Evolutionary conservation across 2,888 invertebrate genomes (phyloP), one percentile per base, ranked within the genome.

Genomic region (Caenorhabditis wallacei): DNA sequence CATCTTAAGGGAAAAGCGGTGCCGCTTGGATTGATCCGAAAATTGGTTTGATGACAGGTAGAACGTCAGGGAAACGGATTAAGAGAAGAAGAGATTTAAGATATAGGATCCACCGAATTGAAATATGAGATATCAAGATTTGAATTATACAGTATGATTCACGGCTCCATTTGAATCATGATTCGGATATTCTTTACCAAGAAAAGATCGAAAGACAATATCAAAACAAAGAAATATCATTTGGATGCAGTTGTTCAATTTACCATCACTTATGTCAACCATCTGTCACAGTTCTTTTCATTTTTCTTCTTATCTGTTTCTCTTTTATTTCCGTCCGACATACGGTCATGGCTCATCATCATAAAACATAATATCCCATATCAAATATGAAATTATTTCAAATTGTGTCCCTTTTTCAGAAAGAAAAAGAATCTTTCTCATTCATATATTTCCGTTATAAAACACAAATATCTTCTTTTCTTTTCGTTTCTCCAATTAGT

Each of bases 401-500:
- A 22, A 57, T 57, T 30, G 30, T 35, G 30, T 18, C 16, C 8
- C 26, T 43, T 61, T 11, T 22, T 53, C 13, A n/a, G 35, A 56
- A 26, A n/a, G 22, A 26, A n/a, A n/a, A n/a, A 57, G 40, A 35
- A 46, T 69, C 30, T 18, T 13, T 20, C 40, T n/a, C n/a, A n/a
- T n/a, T n/a, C n/a, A n/a, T n/a, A 40, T n/a, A 26, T 4, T 43
- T 43, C 16, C 40, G 22, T 59, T 40, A 18, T 2, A 10, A 59
- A 46, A 26, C 7, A 40, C n/a, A 30, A 18, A 35, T 24, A 7
- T 18, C 51, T 64, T 13, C 46, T n/a, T 40, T 64, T 66, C 22
- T 37, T 10, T 8, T 10, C 20, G 37, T 35, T 69, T 76, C 76
- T 53, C 53, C 54, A 68, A 76, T 69, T 76, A 75, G 66, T 48